Conservation (phyloP, 2,113 vertebrate species). For the Oncorhynchus kisutch region DNA sequence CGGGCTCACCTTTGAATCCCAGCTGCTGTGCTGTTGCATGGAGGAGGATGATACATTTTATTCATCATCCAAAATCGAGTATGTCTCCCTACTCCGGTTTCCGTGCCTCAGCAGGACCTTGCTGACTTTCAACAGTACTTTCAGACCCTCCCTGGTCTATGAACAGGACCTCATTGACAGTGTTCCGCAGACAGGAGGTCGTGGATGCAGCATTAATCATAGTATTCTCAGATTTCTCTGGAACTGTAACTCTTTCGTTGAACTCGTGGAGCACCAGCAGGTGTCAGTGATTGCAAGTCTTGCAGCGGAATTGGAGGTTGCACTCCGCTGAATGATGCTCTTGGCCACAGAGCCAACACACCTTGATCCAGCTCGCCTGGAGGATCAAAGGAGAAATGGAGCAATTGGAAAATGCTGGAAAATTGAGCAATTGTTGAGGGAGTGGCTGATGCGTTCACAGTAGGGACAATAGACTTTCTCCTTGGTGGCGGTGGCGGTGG, state of each 20-base stretch:
- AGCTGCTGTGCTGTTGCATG: neutral
- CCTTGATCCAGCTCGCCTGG: neutral
- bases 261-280: conserved; percentile 1
- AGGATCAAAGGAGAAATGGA: no score
- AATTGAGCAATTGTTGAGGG: no score
- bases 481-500: no score
- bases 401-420: no score
- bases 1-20: neutral
- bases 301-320: neutral
- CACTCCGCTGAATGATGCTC: neutral
- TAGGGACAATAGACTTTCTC: no score
- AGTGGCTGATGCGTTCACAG: no score
- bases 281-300: neutral
- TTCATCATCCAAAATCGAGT: neutral
- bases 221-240: no score
- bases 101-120: no score
- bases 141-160: neutral
- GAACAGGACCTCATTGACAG: neutral
- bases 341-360: neutral
- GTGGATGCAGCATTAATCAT: neutral
- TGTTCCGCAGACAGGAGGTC: neutral
- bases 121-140: neutral
- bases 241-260: neutral
- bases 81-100: neutral
- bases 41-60: neutral